phyloP scores from a whole-genome alignment of 2,888 invertebrate genomes.

The Lampropteryx suffumata region DNA sequence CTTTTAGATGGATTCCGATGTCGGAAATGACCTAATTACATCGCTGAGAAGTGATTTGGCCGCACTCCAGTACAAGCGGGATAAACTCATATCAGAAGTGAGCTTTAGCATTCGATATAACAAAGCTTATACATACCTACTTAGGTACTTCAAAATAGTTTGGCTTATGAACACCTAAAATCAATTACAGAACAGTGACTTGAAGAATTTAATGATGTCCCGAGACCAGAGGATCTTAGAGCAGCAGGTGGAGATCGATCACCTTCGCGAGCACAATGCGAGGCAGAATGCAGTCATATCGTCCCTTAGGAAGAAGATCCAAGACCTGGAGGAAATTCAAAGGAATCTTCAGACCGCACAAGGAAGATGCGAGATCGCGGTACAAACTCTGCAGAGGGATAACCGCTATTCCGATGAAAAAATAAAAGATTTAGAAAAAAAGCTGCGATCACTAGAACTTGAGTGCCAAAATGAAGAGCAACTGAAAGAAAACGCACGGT shows the following conservation, averaged over 20 bases:
- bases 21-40: constrained; percentile 87
- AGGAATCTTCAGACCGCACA: constrained; percentile 84
- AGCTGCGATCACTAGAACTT: constrained; percentile 87
- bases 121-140: background rate
- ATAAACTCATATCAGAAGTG: constrained; percentile 90
- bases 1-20: constrained; percentile 81
- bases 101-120: constrained; percentile 33
- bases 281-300: constrained; percentile 91
- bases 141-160: background rate
- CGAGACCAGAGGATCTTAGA: constrained; percentile 89
- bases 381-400: constrained; percentile 89
- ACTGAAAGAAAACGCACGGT: constrained; percentile 87
- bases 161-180: background rate
- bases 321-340: constrained; percentile 91
- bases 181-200: constrained; percentile 85
- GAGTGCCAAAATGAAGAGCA: constrained; percentile 89
- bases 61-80: constrained; percentile 91
- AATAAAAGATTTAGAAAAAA: constrained; percentile 89
- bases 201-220: constrained; percentile 87
- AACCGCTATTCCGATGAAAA: constrained; percentile 88
- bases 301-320: constrained; percentile 90
- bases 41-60: constrained; percentile 92
- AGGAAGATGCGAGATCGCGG: constrained; percentile 86
- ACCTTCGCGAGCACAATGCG: constrained; percentile 90
- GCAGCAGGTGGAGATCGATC: constrained; percentile 90